phyloP scores from a whole-genome alignment of 1,140 invertebrate genomes.

The Branchinecta lindahli region DNA sequence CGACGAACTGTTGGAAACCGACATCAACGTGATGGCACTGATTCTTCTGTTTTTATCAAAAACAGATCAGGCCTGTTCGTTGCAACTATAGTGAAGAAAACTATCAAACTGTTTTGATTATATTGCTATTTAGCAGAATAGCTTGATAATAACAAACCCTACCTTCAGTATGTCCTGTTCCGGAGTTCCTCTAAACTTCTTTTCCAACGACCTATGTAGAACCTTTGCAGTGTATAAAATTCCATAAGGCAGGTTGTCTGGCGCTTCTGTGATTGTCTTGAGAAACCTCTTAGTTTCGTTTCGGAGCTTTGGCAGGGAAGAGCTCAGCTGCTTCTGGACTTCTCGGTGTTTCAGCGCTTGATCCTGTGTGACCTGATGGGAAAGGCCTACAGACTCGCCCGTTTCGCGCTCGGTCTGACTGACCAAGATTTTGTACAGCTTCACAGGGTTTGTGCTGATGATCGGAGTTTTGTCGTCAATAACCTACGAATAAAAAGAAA shows the following conservation, averaged over 20 bases:
- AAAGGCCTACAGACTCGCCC: too few species aligned
- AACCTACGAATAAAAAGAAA: too few species aligned
- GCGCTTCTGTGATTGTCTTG: conserved; percentile 43
- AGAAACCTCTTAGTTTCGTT: conserved; percentile 48
- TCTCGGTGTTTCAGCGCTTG: conserved; percentile 53
- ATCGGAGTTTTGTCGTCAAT: too few species aligned
- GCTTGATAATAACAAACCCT: too few species aligned
- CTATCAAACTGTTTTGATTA: too few species aligned
- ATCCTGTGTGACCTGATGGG: conserved; percentile 48
- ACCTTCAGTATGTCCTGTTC: conserved; percentile 62
- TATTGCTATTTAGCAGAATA: too few species aligned
- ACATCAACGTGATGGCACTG: too few species aligned
- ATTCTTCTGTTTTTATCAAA: too few species aligned
- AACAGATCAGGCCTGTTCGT: conserved; percentile 65
- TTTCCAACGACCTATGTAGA: conserved; percentile 43
- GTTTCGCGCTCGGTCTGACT: too few species aligned
- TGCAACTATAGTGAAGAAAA: conserved; percentile 62
- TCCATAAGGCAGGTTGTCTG: conserved; percentile 55
- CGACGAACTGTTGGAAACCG: too few species aligned
- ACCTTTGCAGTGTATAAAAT: conserved; percentile 59
- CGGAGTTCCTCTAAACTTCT: conserved; percentile 51
- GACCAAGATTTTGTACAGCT: too few species aligned
- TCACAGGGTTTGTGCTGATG: too few species aligned
- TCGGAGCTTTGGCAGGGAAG: conserved; percentile 45
- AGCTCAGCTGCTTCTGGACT: conserved; percentile 44